A percentile compares a stretch with the other conserved stretches of the same genome.
phyloP scores from a whole-genome alignment of 1,140 invertebrate species.

The Drosophila subobscura region DNA sequence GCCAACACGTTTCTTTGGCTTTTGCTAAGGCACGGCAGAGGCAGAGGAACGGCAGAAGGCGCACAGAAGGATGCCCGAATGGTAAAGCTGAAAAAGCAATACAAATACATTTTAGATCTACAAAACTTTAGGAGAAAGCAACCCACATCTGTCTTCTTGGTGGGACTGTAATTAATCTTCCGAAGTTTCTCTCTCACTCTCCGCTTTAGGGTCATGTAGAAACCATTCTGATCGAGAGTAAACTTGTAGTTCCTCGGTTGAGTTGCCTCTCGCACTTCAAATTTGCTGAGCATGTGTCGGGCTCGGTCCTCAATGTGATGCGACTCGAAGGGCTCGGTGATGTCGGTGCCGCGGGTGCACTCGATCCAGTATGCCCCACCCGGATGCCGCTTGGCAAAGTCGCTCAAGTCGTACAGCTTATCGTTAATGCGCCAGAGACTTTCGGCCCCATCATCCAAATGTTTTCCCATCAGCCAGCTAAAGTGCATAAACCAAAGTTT shows the following conservation, averaged over 20 bases:
- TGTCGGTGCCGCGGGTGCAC: constrained; percentile 89
- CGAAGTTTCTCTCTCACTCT: constrained; percentile 85
- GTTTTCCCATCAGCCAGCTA: constrained; percentile 87
- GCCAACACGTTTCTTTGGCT: too few species aligned
- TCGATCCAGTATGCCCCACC: constrained; percentile 91
- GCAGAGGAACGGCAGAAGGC: too few species aligned
- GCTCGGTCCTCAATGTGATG: constrained; percentile 86
- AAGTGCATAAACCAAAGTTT: neutral
- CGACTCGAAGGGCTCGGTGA: constrained; percentile 90
- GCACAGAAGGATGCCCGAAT: constrained; percentile 84
- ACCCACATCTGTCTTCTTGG: constrained; percentile 62
- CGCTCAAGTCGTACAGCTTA: constrained; percentile 89
- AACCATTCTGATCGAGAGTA: constrained; percentile 88
- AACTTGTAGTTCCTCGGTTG: constrained; percentile 86
- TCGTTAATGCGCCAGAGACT: constrained; percentile 91
- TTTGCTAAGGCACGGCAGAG: too few species aligned
- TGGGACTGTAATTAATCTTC: constrained; percentile 67
- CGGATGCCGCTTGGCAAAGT: constrained; percentile 89
- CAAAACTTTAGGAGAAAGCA: neutral
- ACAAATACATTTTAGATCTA: too few species aligned
- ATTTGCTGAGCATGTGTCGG: constrained; percentile 86
- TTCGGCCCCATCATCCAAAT: constrained; percentile 89
- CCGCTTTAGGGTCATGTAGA: constrained; percentile 88
- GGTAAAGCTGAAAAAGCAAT: constrained; percentile 46
- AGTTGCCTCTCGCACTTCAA: constrained; percentile 85